A percentile compares a stretch with the other conserved stretches of the same genome.
Evolutionary conservation across 2,888 invertebrate genomes (phyloP).

Genomic region (Lathronympha strigana): DNA sequence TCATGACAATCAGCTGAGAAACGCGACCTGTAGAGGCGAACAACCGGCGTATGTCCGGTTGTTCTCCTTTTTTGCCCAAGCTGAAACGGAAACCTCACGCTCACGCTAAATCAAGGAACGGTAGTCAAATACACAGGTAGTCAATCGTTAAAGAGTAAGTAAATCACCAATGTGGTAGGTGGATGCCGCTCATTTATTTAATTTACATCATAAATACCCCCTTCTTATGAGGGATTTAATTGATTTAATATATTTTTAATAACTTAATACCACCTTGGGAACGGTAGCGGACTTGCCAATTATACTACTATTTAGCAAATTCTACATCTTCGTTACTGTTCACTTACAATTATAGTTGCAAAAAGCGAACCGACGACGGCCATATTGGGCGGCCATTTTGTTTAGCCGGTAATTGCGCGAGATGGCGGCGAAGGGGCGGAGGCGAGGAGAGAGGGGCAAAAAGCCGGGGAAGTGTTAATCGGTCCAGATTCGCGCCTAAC

Average conservation of each 20-base stretch:
- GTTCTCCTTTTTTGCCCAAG: no score
- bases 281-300: constrained; percentile 12
- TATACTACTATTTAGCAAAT: constrained; percentile 32
- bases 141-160: not conserved
- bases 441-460: constrained; percentile 51
- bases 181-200: not conserved
- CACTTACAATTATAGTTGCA: constrained; percentile 47
- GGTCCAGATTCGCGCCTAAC: constrained; percentile 73
- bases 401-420: constrained; percentile 64
- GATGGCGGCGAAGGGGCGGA: constrained; percentile 66
- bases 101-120: no score
- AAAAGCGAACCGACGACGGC: constrained; percentile 65
- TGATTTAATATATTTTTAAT: constrained; percentile 15
- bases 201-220: constrained; percentile 5
- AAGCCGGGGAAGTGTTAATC: constrained; percentile 71
- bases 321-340: constrained; percentile 38
- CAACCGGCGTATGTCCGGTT: no score
- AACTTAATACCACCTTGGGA: constrained; percentile 23
- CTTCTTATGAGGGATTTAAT: no score
- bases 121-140: no score
- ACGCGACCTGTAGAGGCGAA: no score
- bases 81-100: no score
- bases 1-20: no score
- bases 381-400: constrained; percentile 71
- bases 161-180: not conserved